Percentiles rank a stretch among this genome's conserved stretches.
phyloP scores from a whole-genome alignment of 2,113 vertebrate genomes.

The Agelaius phoeniceus region DNA sequence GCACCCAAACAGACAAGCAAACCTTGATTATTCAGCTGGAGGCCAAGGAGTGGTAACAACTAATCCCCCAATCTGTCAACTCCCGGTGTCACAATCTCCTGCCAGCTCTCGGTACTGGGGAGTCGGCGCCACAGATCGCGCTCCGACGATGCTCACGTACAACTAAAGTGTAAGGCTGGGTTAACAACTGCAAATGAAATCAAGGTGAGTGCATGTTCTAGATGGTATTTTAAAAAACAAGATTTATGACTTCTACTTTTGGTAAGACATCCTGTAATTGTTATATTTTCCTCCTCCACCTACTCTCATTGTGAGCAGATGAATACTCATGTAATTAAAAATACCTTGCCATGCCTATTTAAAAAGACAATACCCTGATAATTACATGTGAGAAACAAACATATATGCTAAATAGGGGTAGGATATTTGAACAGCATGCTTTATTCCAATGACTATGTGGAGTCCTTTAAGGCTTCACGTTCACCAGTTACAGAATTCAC shows the following conservation, averaged over 20 bases:
- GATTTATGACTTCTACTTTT: conserved; percentile 40
- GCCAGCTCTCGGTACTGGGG: not conserved
- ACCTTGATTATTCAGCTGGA: not conserved
- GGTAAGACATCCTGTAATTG: conserved; percentile 67
- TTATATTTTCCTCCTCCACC: conserved; percentile 61
- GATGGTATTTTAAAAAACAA: not conserved
- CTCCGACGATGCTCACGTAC: not conserved
- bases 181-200: conserved; percentile 1
- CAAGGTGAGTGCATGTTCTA: conserved; percentile 20
- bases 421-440: not conserved
- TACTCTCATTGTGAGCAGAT: conserved; percentile 43
- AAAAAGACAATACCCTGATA: conserved; percentile 17
- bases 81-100: accelerated
- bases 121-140: accelerated
- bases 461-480: not conserved
- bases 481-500: not conserved
- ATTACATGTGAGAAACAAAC: not conserved
- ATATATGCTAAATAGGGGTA: not conserved
- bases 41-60: not conserved
- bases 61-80: not conserved
- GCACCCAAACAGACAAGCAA: not conserved
- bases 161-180: not conserved
- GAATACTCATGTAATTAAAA: conserved; percentile 54
- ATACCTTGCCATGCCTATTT: conserved; percentile 1
- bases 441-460: not conserved